Conservation (phyloP, 2,888 invertebrate genomes). For the Cryptosula pallasiana region DNA sequence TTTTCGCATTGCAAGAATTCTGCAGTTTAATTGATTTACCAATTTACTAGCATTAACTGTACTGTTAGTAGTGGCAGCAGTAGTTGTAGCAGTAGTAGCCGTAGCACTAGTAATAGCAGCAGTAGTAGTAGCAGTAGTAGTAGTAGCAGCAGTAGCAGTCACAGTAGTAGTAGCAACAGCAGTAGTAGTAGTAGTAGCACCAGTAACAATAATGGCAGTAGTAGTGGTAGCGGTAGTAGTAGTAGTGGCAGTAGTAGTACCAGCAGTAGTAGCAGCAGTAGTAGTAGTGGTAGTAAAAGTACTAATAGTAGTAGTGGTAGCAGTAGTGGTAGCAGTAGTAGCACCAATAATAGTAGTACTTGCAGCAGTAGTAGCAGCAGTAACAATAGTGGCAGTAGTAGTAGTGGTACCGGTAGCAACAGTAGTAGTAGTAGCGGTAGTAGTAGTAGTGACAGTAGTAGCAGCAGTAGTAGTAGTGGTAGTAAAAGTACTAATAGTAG, state of each 20-base stretch:
- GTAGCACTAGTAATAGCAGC: too few species aligned
- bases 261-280: background rate
- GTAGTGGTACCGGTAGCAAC: background rate
- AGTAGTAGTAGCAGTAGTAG: too few species aligned
- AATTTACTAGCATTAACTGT: too few species aligned
- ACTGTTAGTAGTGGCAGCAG: too few species aligned
- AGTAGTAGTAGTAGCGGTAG: background rate
- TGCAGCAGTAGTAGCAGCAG: background rate
- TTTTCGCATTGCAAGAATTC: too few species aligned
- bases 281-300: background rate
- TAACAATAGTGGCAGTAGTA: background rate
- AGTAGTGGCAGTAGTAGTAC: background rate
- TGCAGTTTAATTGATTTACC: too few species aligned
- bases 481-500: too few species aligned
- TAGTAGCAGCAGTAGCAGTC: too few species aligned
- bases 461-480: conserved; percentile 24
- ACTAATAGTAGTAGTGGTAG: background rate
- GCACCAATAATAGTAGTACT: background rate
- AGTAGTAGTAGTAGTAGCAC: background rate
- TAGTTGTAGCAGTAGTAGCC: too few species aligned
- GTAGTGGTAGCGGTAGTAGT: background rate
- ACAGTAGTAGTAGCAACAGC: too few species aligned
- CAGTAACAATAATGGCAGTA: background rate
- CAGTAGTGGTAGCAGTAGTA: background rate
- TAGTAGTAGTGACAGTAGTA: conserved; percentile 20